Evolutionary conservation across 1,140 invertebrate genomes (phyloP).

Genomic region (Euschistus heros): DNA sequence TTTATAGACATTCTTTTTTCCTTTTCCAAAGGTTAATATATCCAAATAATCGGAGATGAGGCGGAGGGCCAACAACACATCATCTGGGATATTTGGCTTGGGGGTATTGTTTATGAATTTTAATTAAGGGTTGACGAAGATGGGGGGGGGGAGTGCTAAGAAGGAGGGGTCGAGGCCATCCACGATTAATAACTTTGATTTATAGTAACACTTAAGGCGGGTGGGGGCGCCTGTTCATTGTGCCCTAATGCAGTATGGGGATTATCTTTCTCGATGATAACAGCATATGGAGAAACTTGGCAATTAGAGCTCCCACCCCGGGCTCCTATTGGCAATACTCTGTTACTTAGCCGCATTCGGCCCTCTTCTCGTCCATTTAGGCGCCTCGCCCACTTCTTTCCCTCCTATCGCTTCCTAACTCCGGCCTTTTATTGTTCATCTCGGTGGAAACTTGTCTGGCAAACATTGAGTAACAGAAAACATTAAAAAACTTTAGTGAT

Average conservation of each 20-base stretch:
- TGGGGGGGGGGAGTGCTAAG: not conserved
- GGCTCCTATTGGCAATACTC: not conserved
- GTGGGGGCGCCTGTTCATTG: slow-evolving; percentile 1
- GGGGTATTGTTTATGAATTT: slow-evolving; percentile 11
- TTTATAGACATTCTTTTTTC: too few species aligned
- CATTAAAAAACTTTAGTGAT: too few species aligned
- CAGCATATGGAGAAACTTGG: slow-evolving; percentile 14
- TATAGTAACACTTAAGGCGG: slow-evolving; percentile 13
- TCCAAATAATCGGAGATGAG: not conserved
- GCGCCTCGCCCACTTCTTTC: not conserved
- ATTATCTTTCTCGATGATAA: slow-evolving; percentile 12
- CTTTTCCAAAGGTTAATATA: too few species aligned
- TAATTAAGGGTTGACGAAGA: slow-evolving; percentile 13
- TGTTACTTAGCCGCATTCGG: not conserved
- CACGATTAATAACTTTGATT: slow-evolving; percentile 11
- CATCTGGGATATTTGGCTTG: slow-evolving; percentile 10
- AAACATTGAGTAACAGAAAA: too few species aligned
- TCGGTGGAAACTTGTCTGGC: too few species aligned
- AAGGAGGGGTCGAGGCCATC: not conserved
- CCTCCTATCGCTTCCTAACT: not conserved
- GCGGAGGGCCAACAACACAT: not conserved
- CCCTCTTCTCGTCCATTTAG: not conserved
- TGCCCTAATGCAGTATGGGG: slow-evolving; percentile 9
- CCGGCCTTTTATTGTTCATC: not conserved
- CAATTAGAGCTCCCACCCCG: not conserved